Evolutionary conservation across 2,797 vertebrate genomes (phyloP), one percentile per base, ranked within the genome.

Genomic region (Taenioides sp.): DNA sequence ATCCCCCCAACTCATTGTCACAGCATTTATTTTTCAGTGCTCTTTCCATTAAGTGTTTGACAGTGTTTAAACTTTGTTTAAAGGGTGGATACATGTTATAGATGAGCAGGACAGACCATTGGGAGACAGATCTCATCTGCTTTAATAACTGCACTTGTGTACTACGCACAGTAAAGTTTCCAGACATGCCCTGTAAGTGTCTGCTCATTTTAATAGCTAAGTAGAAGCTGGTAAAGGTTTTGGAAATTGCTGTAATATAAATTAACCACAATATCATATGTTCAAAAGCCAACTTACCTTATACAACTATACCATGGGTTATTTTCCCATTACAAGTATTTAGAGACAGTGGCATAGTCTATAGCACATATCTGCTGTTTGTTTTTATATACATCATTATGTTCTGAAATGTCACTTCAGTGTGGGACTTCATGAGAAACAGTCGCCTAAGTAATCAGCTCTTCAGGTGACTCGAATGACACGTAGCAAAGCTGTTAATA

Each of bases 211-310:
- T 78, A 81, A 78, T 87, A 75, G 74, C 76, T 9, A 37, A 37
- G 9, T 37, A 28, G 81, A 79, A 69, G 81, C 61, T 65, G 61
- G 72, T 74, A 74, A 69, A 73, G 75, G 76, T 81, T 72, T 84
- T 43, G 67, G 80, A 78, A 76, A 86, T 67, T 75, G 74, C 77
- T 89, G 84, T 91, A 86, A 86, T 85, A 86, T 86, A 75, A 83
- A 86, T 87, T 89, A 91, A 87, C 77, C 88, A 76, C 73, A 72
- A 80, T 84, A 69, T 89, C 80, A 84, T 27, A 27, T 78, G 76
- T 91, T 87, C 83, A 85, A 71, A 91, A 90, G 87, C 80, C 82
- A 88, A 86, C 88, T 94, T 92, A 93, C 82, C 87, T 82, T 87
- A 86, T 86, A 80, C 60, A 49, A 81, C 61, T 84, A 79, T 89